A percentile compares a stretch with the other conserved stretches of the same genome.
Evolutionary conservation across 2,888 invertebrate genomes (phyloP).

Genomic region (Petrolisthes cinctipes): DNA sequence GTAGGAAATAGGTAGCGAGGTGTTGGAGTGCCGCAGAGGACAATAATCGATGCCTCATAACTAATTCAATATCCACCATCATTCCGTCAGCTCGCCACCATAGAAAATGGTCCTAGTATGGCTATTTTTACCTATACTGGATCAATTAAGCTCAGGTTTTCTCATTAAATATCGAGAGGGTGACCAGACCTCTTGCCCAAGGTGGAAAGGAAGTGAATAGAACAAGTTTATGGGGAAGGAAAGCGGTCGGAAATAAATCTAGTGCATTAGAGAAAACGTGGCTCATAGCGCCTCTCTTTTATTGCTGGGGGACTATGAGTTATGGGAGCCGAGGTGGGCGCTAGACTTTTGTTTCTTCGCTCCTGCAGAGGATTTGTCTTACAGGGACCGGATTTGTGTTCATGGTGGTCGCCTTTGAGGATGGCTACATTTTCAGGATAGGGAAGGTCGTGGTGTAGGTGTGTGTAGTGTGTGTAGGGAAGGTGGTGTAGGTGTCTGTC

Average conservation of each 20-base stretch:
- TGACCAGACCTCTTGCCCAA: not conserved
- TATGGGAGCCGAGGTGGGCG: slow-evolving; percentile 29
- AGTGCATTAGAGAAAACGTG: slow-evolving; percentile 56
- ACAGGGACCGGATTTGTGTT: not conserved
- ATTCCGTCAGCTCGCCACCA: slow-evolving; percentile 25
- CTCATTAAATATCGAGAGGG: not conserved
- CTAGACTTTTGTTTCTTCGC: slow-evolving; percentile 43
- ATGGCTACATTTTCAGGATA: too few species aligned
- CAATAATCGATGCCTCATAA: slow-evolving; percentile 42
- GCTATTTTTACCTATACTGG: not conserved
- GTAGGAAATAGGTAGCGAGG: not conserved
- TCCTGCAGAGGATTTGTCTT: slow-evolving; percentile 15
- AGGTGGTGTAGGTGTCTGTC: too few species aligned
- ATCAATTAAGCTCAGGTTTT: not conserved
- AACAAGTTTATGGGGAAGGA: slow-evolving; percentile 38
- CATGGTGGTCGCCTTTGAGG: not conserved
- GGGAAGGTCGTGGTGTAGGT: too few species aligned
- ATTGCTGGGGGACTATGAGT: slow-evolving; percentile 55
- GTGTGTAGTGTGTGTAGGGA: too few species aligned
- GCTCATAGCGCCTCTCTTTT: slow-evolving; percentile 46
- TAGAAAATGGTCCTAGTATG: slow-evolving; percentile 32
- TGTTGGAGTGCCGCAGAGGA: slow-evolving; percentile 1
- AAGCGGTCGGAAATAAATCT: slow-evolving; percentile 53
- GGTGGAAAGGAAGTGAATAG: slow-evolving; percentile 30
- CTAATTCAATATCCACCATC: slow-evolving; percentile 46